A percentile compares a stretch with the other conserved stretches of the same genome.
Conservation (phyloP, 1,140 invertebrate genomes). For the Araneus ventricosus region DNA sequence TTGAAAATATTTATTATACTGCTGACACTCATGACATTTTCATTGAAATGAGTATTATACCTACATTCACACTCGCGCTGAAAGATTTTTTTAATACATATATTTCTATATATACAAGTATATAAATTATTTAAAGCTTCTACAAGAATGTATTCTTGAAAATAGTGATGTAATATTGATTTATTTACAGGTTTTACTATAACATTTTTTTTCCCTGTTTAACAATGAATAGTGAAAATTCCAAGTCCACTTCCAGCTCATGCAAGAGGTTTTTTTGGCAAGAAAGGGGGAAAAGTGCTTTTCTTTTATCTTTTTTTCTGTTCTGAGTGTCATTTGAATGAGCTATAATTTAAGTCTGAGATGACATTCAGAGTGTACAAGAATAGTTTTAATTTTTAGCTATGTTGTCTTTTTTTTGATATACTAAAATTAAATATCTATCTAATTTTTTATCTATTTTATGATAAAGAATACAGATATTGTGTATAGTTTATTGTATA, state of each 20-base stretch:
- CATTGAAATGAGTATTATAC: conserved; percentile 37
- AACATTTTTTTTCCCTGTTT: neutral
- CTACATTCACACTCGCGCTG: neutral
- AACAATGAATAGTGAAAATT: neutral
- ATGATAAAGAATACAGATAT: neutral
- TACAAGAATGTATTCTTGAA: conserved; percentile 3
- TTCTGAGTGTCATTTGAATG: no score
- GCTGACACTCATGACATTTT: conserved; percentile 5
- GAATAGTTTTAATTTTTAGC: no score
- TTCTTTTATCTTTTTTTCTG: no score
- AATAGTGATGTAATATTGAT: neutral
- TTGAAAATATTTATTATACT: conserved; percentile 25
- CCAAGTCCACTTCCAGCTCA: no score
- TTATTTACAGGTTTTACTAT: neutral
- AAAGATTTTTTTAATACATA: conserved; percentile 34
- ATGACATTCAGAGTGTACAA: no score
- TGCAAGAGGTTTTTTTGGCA: no score
- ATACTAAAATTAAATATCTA: no score
- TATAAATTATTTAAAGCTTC: conserved; percentile 5
- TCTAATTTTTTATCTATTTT: neutral
- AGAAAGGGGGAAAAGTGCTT: no score
- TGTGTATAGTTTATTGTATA: neutral
- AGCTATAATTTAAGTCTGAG: no score
- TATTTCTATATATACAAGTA: conserved; percentile 34
- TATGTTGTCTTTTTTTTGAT: no score